These are phyloP conservation scores for Lordiphosa fenestrarum DNA, from an alignment of 2,888 invertebrate genomes.

Conservation along the genomic window DNA sequence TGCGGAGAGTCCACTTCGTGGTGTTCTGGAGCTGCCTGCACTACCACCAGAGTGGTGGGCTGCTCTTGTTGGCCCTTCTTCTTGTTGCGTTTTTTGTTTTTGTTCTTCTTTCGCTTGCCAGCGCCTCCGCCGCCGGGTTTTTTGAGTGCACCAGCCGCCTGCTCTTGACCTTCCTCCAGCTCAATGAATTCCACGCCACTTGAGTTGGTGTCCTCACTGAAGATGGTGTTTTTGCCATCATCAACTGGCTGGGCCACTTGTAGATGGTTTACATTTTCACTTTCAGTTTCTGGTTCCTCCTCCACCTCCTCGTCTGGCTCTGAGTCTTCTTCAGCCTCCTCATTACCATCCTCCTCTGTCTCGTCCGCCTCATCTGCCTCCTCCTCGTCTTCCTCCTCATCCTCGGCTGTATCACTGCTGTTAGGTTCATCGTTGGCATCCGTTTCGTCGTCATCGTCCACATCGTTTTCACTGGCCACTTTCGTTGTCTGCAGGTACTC, in stretches of 20 bases:
- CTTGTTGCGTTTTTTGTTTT: slow-evolving; percentile 33
- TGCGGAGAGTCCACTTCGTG: slow-evolving; percentile 50
- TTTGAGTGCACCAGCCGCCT: slow-evolving; percentile 42
- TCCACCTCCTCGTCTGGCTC: slow-evolving; percentile 78
- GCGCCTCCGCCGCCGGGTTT: slow-evolving; percentile 62
- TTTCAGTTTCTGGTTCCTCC: slow-evolving; percentile 38
- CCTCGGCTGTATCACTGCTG: slow-evolving; percentile 27
- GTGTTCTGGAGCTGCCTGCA: slow-evolving; percentile 68
- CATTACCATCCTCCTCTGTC: slow-evolving; percentile 25
- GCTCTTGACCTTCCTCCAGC: slow-evolving; percentile 58
- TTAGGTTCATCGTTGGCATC: slow-evolving; percentile 36
- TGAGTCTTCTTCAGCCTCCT: slow-evolving; percentile 51
- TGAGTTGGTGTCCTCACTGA: slow-evolving; percentile 46
- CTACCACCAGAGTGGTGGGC: slow-evolving; percentile 74
- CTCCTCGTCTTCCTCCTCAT: slow-evolving; percentile 25
- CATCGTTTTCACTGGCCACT: slow-evolving; percentile 79
- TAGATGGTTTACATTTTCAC: slow-evolving; percentile 30
- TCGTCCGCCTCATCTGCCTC: slow-evolving; percentile 12
- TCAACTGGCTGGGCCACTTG: slow-evolving; percentile 20
- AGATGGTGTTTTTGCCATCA: slow-evolving; percentile 44
- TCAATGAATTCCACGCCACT: slow-evolving; percentile 74
- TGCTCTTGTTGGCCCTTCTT: slow-evolving; percentile 38
- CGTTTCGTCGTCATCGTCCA: slow-evolving; percentile 80
- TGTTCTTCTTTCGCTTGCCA: slow-evolving; percentile 61
- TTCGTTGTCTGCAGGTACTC: slow-evolving; percentile 62